phyloP scores from a whole-genome alignment of 2,797 vertebrate species.

The Tokudaia tokunoshimensis region DNA sequence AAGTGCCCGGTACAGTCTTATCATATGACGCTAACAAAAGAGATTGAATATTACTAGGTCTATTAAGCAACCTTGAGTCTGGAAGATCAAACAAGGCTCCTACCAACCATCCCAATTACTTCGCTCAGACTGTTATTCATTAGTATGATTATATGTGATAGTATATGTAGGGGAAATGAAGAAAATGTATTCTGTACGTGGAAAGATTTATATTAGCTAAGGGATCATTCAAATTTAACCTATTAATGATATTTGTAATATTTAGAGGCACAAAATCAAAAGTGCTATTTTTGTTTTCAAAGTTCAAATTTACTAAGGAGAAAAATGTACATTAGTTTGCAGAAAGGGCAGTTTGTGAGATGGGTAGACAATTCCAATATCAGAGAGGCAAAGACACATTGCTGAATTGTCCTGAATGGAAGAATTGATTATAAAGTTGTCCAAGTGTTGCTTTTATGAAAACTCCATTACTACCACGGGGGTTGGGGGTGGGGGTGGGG shows the following conservation, averaged over 20 bases:
- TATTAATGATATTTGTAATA: conserved; percentile 22
- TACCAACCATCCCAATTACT: background rate
- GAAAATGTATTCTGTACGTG: background rate
- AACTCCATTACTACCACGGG: background rate
- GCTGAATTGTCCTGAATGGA: background rate
- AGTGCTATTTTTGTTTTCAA: conserved; percentile 36
- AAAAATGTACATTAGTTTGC: background rate
- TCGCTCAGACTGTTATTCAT: background rate
- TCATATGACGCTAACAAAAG: conserved; percentile 59
- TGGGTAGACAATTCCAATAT: conserved; percentile 22
- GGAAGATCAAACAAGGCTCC: conserved; percentile 34
- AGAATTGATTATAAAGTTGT: conserved; percentile 26
- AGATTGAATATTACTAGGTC: conserved; percentile 22
- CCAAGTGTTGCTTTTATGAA: conserved; percentile 31
- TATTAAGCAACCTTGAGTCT: conserved; percentile 51
- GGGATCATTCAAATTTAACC: conserved; percentile 21
- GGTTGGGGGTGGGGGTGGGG: background rate
- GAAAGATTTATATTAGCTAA: conserved; percentile 55
- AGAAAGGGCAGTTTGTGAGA: background rate
- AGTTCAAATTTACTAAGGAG: conserved; percentile 40
- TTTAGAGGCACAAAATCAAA: conserved; percentile 1
- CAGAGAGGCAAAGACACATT: background rate
- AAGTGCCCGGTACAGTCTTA: conserved; percentile 57
- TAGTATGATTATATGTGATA: background rate
- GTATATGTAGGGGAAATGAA: background rate